Evolutionary conservation across 2,888 invertebrate genomes (phyloP), one percentile per base, ranked within the genome.

Genomic region (Drosophila diplacantha): DNA sequence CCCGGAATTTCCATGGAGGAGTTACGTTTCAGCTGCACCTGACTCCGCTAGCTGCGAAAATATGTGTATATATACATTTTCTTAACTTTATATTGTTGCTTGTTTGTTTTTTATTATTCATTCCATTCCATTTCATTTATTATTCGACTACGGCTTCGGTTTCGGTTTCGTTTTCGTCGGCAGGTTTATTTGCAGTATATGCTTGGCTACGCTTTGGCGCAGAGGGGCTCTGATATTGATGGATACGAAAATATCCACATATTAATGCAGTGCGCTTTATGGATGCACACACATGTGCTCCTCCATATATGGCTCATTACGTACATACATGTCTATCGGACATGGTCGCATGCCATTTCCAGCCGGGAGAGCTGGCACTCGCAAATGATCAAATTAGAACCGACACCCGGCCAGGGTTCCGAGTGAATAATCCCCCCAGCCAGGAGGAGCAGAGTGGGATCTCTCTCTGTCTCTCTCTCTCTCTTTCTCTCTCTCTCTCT

Each of bases 301-400:
- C 5, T 12, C 12, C 34, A 12, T 61, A 61, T 35, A 50, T 44
- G 50, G 34, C 31, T 61, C 38, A 44, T 47, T 46, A 39, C 53
- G 44, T 46, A 37, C 20, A 20, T 20, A 20, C 44, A 44, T 20
- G 44, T 26, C 18, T 16, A 32, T 57, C 24, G 39, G 39, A 57
- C 32, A 56, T 57, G 57, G 57, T 41, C 39, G 39, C 57, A 39
- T 41, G 57, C 57, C 32, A 56, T 41, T 55, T 55, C 51, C 51
- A 37, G 52, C 12, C 20, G 18, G 34, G 8, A n/a, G 37, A 37
- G 37, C 37, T 18, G 12, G 29, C 9, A 11, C 29, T 26, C 14
- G 44, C 2, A 43, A 44, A 31, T 14, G 44, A 46, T 46, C 44
- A 32, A 31, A 46, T 46, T 46, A 46, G 31, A 46, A 14, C 31